phyloP scores from a whole-genome alignment of 2,113 vertebrate species.

The Bothrops jararaca region DNA sequence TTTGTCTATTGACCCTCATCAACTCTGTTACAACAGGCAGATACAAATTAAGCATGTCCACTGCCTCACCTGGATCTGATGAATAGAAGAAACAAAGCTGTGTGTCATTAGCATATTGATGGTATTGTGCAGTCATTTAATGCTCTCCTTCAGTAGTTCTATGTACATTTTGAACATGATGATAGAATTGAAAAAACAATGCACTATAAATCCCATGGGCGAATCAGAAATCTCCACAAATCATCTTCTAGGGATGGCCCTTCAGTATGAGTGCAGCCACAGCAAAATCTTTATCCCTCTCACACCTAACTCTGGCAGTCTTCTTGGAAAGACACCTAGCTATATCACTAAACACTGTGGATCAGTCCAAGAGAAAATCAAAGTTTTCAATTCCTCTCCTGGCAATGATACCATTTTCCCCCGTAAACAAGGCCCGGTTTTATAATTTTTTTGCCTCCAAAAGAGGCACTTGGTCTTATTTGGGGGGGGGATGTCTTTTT shows the following conservation, averaged over 20 bases:
- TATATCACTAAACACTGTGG: background rate
- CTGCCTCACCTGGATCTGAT: background rate
- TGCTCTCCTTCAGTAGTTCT: background rate
- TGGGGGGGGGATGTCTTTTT: too few species aligned
- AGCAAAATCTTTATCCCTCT: background rate
- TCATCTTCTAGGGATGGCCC: background rate
- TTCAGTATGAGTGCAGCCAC: background rate
- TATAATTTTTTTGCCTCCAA: too few species aligned
- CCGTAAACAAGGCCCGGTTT: too few species aligned
- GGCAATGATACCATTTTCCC: background rate
- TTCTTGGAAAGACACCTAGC: background rate
- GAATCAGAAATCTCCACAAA: background rate
- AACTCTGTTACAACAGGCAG: background rate
- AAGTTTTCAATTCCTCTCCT: background rate
- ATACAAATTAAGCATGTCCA: background rate
- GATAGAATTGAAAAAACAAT: background rate
- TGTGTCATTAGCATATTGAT: background rate
- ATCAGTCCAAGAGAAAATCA: background rate
- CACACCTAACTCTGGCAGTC: background rate
- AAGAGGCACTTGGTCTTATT: too few species aligned
- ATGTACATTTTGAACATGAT: background rate
- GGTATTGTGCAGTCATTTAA: background rate
- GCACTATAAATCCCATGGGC: background rate
- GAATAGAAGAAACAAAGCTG: background rate
- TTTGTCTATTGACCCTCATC: background rate